A percentile compares a stretch with the other conserved stretches of the same genome.
Conservation (phyloP, 2,797 vertebrate genomes). For the Chanos chanos region DNA sequence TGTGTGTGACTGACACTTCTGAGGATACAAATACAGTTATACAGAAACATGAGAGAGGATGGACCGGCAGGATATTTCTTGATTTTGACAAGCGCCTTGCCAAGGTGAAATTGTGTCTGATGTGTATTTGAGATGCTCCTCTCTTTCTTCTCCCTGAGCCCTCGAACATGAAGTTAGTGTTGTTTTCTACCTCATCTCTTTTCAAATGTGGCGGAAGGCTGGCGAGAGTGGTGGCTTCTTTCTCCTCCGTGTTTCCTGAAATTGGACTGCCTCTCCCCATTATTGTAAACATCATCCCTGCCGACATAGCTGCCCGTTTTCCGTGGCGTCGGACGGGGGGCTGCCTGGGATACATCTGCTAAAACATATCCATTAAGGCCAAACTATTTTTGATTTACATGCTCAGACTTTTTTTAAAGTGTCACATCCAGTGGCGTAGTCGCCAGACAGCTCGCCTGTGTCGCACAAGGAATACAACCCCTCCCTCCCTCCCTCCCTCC, state of each 20-base stretch:
- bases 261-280: conserved; percentile 83
- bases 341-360: conserved; percentile 69
- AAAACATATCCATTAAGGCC: conserved; percentile 79
- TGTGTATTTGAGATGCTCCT: conserved; percentile 56
- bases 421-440: conserved; percentile 64
- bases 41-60: conserved; percentile 49
- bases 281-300: conserved; percentile 80
- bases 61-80: conserved; percentile 64
- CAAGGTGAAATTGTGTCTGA: conserved; percentile 72
- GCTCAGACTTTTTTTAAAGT: conserved; percentile 78
- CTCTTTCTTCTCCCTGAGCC: conserved; percentile 45
- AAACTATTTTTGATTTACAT: conserved; percentile 81
- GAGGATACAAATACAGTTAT: conserved; percentile 60
- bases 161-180: conserved; percentile 71
- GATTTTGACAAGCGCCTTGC: conserved; percentile 72
- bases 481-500: too few species aligned
- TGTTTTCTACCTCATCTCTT: conserved; percentile 80
- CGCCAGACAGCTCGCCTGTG: conserved; percentile 35
- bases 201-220: conserved; percentile 66
- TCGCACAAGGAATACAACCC: too few species aligned
- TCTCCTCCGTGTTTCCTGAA: conserved; percentile 74
- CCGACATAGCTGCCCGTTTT: conserved; percentile 70
- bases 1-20: conserved; percentile 60
- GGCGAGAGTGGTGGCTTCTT: conserved; percentile 65
- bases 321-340: conserved; percentile 59